These are phyloP conservation scores for Chrysochloris asiatica DNA, from an alignment of 2,113 vertebrate genomes.

Conservation along the genomic window DNA sequence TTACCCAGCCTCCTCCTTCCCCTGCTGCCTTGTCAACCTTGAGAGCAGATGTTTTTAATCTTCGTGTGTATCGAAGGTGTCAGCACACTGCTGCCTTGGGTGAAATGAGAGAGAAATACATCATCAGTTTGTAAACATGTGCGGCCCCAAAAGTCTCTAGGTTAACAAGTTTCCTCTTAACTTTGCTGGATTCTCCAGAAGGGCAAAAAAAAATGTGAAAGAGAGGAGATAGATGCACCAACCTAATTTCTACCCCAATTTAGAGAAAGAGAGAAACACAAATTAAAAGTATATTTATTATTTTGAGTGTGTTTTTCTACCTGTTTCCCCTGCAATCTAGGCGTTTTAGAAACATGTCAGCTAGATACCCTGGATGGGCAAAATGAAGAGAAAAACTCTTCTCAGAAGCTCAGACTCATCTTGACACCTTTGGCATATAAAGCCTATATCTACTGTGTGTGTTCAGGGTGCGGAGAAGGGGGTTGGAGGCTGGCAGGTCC, in stretches of 20 bases:
- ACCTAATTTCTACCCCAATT: background rate
- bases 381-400: background rate
- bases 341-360: background rate
- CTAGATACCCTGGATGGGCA: background rate
- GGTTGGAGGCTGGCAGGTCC: background rate
- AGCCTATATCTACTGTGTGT: background rate
- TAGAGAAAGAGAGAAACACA: background rate
- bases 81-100: background rate
- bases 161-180: slow-evolving; percentile 27
- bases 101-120: background rate
- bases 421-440: background rate
- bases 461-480: too few relatives aligned
- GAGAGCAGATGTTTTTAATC: background rate
- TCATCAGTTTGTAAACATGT: background rate
- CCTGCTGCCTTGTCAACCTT: background rate
- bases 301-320: background rate
- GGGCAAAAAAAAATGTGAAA: slow-evolving; percentile 31
- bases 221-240: background rate
- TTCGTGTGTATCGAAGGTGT: background rate
- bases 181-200: slow-evolving; percentile 23
- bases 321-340: background rate
- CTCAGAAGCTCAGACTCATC: background rate
- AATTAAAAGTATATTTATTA: background rate
- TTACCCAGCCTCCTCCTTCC: background rate
- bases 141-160: background rate